These are phyloP conservation scores for Argyra leucocephala DNA, from an alignment of 2,888 invertebrate species.

Conservation along the genomic window DNA sequence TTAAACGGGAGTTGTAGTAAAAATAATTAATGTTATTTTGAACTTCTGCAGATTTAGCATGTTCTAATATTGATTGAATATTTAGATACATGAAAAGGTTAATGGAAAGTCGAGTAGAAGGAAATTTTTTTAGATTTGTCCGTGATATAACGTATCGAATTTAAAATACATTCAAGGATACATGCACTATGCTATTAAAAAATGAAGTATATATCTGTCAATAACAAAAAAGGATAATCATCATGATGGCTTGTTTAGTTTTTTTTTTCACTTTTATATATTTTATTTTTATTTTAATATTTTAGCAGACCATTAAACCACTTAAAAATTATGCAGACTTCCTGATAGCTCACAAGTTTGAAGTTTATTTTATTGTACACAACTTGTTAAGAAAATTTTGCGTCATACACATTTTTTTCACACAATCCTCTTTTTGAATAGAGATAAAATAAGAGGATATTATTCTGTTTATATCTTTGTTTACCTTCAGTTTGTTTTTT, in stretches of 20 bases:
- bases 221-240: neutral
- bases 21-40: too few species aligned
- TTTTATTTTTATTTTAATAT: neutral
- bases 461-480: neutral
- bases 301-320: neutral
- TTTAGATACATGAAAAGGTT: too few species aligned
- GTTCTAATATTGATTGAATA: too few species aligned
- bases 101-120: too few species aligned
- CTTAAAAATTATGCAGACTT: slow-evolving; percentile 1
- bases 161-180: too few species aligned
- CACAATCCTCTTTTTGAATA: neutral
- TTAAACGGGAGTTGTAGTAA: too few species aligned
- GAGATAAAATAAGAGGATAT: neutral
- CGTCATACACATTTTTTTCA: neutral
- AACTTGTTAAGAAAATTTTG: neutral
- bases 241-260: neutral
- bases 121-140: neutral
- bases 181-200: neutral
- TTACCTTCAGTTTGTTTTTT: neutral
- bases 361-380: neutral
- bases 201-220: neutral
- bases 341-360: neutral
- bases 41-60: too few species aligned
- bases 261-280: neutral
- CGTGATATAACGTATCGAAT: neutral